Base-by-base conservation (phyloP, 2,888 invertebrate species). In the Acrobasis consociella region DNA sequence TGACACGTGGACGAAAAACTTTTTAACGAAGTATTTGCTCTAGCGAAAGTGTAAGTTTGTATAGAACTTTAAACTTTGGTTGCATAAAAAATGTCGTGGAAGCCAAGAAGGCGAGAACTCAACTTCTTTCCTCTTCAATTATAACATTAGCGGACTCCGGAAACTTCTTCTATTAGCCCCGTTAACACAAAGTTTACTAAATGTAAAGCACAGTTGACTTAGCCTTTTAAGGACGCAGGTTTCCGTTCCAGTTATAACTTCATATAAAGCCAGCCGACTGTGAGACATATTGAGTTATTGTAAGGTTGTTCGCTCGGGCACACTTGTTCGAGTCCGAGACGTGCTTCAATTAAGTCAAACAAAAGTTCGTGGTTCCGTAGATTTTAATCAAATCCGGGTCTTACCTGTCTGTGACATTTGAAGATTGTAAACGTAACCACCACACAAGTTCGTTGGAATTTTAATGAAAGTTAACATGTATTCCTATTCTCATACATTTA, bases 151-250 rank as follows among this genome's bases (percentile, higher is more conserved):
- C 80, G 71, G 85, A 84, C 80, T 83, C 74, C 69, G 67, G 68
- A 76, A 87, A 86, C 82, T 87, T 86, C 78, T 77, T 77, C 86
- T 85, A 86, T 86, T 86, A 87, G 80, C 77, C 76, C 77, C 77
- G 80, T 82, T 86, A 85, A 82, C 83, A 78, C 66, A 85, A 86
- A 86, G 81, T 86, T 83, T n/a, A n/a, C n/a, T n/a, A n/a, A 81
- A 82, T 81, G 81, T 82, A 79, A 86, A 85, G 80, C 82, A 85
- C 76, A 81, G 77, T 77, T 75, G 76, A 83, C 80, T 22, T 80
- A 80, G 77, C 80, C 81, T 82, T 82, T 81, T 81, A 81, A 82
- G 83, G n/a, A n/a, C n/a, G n/a, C n/a, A n/a, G n/a, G n/a, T n/a
- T n/a, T n/a, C n/a, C n/a, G n/a, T n/a, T n/a, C 71, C 80, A 81